Evolutionary conservation across 2,113 vertebrate species (phyloP), one percentile per base, ranked within the genome.

Genomic region (Bos javanicus): DNA sequence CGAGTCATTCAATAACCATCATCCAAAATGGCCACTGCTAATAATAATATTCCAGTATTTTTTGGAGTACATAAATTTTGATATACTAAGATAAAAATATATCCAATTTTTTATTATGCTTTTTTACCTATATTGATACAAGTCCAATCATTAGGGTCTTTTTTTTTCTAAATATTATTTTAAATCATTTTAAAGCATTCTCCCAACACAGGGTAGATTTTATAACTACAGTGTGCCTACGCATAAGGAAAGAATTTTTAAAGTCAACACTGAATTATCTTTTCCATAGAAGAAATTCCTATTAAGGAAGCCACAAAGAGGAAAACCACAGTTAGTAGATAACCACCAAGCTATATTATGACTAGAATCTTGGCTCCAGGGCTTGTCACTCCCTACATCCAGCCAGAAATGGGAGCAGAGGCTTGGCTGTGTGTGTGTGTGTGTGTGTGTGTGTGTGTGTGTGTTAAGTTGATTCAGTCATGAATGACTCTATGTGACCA

Each of bases 211-310:
- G 46, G 14, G 26, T 46, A 87, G 52, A 71, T 62, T 25, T 60
- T 48, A 36, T 46, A 82, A 74, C 36, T 60, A 36, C 13, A 83
- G 64, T 62, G 23, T 30, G 82, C 16, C 60, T 56, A 48, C 33
- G 30, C 54, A 36, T 76, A 82, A 81, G 19, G 11, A 46, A 90
- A 90, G 21, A 83, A 92, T 43, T 36, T 67, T 83, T 80, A 33
- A 93, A 82, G 46, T 76, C 59, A 97, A 76, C 17, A 85, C 67
- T 85, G 82, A 83, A 91, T 83, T 83, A 64, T 91, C 36, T 83
- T 83, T 64, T 94, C 74, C 74, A 96, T 43, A 50, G 76, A 21
- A 56, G 57, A 87, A 67, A 84, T 84, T 62, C 57, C 62, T 84
- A 56, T 19, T 88, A 30, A 15, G 3, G 39, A 89, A 90, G 59